phyloP scores from a whole-genome alignment of 2,797 vertebrate genomes.

The Margarornis squamiger region DNA sequence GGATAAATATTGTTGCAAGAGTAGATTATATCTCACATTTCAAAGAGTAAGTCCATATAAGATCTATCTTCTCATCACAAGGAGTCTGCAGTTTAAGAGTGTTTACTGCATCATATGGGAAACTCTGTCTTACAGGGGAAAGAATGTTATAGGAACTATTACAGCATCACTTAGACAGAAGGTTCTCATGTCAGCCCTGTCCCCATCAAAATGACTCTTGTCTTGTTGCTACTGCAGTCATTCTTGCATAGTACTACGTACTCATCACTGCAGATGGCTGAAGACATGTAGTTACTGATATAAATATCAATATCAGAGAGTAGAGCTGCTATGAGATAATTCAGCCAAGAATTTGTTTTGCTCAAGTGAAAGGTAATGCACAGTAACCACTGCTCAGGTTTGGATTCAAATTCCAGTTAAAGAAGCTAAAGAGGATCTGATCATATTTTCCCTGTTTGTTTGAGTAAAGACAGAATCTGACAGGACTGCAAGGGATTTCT shows the following conservation, averaged over 20 bases:
- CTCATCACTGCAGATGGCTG: background rate
- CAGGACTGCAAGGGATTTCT: background rate
- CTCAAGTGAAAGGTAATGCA: background rate
- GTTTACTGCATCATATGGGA: background rate
- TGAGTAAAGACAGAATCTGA: background rate
- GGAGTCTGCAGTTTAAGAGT: background rate
- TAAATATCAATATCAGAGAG: background rate
- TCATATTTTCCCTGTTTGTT: background rate
- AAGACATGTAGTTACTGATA: background rate
- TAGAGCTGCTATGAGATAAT: background rate
- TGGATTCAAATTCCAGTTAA: background rate
- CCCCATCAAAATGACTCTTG: background rate
- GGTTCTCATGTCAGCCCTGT: background rate
- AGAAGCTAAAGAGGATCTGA: background rate
- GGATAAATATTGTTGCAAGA: background rate
- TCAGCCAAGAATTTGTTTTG: background rate
- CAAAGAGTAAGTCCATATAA: background rate
- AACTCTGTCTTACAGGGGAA: background rate
- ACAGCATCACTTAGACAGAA: background rate
- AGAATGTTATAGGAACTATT: background rate
- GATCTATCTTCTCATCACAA: background rate
- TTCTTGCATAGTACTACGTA: background rate
- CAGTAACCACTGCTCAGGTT: background rate
- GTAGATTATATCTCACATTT: background rate
- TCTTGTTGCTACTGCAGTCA: background rate